Base-by-base conservation (phyloP, 2,113 vertebrate genomes). In the Burhinus oedicnemus region DNA sequence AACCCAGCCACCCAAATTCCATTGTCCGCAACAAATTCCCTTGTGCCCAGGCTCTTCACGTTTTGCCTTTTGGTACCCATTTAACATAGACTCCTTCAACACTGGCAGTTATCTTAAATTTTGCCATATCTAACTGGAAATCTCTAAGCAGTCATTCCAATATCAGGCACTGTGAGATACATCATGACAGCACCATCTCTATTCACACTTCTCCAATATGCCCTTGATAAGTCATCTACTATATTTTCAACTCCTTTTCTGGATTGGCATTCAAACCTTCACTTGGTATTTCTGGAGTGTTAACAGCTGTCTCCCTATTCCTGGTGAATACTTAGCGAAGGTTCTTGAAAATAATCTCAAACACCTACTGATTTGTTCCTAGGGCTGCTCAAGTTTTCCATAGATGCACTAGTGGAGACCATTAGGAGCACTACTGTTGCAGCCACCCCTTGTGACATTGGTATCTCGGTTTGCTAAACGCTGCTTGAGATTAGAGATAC, bases 271-370 rank as follows among this genome's bases (percentile, higher is more conserved):
- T 94, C 83, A 90, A 92, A 87, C 80, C 66, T 93, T 92, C 96
- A 69, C 92, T 97, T 91, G 88, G 83, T 94, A 96, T 97, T 94
- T 96, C 95, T 94, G 89, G 92, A 96, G 93, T 97, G 96, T 96
- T 97, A 97, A 96, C 96, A 97, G 95, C 95, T 96, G 92, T 87
- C 95, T 95, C 93, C 92, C 93, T 97, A 92, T 96, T 94, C 95
- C 60, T 97, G 96, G 95, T 93, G 85, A 93, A 93, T 80, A 82
- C 96, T 96, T 83, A 90, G 75, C 3, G 0, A 93, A 95, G 75
- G 94, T 93, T 95, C 95, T 97, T 96, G 94, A 97, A 82, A 97
- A 93, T 91, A 87, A 87, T 93, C 94, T 93, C 96, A 42, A 62
- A 93, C 94, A 97, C 84, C 94, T 83, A 93, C 89, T 38, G 90